Base-by-base conservation (phyloP, 35 echinoderm and acorn worm species). In the Holothuria glaberrima region DNA sequence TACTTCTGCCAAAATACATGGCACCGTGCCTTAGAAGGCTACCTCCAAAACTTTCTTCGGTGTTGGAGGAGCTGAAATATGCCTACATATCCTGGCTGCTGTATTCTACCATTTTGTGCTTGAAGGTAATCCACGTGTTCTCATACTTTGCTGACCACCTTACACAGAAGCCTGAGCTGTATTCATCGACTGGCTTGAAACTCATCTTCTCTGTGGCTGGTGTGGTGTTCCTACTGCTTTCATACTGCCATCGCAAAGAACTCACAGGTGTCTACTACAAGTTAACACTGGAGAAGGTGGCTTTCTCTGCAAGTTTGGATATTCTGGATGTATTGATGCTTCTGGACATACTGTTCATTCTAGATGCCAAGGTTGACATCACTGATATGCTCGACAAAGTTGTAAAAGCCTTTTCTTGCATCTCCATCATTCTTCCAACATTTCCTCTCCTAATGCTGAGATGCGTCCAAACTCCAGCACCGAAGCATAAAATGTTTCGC, bases 191-290 rank as follows among this genome's bases (percentile, higher is more conserved):
- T 24, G 91, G 92, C 24, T 34, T 96, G 28, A 96, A 91, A 70
- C 88, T 96, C 24, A 75, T 88, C 36, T 35, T 96, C 6, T 96
- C 94, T 20, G 50, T 96, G 60, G 83, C 94, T 17, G 91, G 83
- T 30, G 44, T 96, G 50, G 66, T 96, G 30, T 93, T 96, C 48
- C 82, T 96, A 16, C 57, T 96, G 25, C 80, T 96, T 2, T 63
- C 88, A 18, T 93, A 96, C 74, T 93, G 94, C 66, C 94, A 96
- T 68, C 94, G 93, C 68, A 92, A 96, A 65, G 94, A 92, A 22
- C 60, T 71, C 21, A 71, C 46, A 70, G 80, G 80, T 30, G 85
- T 79, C 20, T 80, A 92, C 30, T 96, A 96, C 59, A 91, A 89
- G 58, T 88, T 96, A 6, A 92, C 89, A 31, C 86, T 96, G 29